Base-by-base conservation (phyloP, 2,113 vertebrate genomes). In the Melanostigma gelatinosum region DNA sequence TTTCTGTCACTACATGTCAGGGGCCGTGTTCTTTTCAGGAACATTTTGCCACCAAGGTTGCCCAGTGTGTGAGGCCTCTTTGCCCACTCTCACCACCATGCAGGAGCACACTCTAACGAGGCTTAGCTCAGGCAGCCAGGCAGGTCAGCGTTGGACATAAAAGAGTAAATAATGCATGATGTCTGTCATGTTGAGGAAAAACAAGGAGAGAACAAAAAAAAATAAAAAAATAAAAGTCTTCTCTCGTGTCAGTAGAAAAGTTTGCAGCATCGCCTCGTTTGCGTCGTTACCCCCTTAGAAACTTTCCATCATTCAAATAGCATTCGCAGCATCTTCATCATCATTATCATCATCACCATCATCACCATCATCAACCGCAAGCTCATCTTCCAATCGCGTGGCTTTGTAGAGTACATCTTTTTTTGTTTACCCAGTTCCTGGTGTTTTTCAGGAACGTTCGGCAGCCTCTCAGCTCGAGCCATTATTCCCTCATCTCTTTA, bases 401-500 rank as follows among this genome's bases (percentile, higher is more conserved):
- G 69, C 87, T 92, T 91, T 90, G 79, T 86, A 82, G 87, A 81
- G 79, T 52, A 50, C 44, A 64, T 87, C 82, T 11, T 57, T n/a
- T 24, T 82, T 85, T 92, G 92, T 92, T 92, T 92, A 89, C 88
- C 80, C 82, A 86, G 54, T 73, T 93, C 86, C 88, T 82, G 89
- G 86, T 89, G 82, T 87, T 88, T 91, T 93, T 90, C 86, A 90
- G 84, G 86, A 91, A 91, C 11, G 83, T 88, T 87, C 88, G 40
- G 82, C 87, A 87, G 85, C 80, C 88, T 89, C 90, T 92, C 89
- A 91, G 89, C 84, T 16, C 92, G 87, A 92, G 90, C 89, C 86
- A 94, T 94, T 94, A 93, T 94, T 93, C 88, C 89, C 90, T 93
- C 91, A 90, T 94, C 91, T 92, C 88, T 88, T 90, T 90, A 85